These are phyloP conservation scores for Acyrthosiphon pisum DNA, from an alignment of 1,140 invertebrate species.

Conservation along the genomic window DNA sequence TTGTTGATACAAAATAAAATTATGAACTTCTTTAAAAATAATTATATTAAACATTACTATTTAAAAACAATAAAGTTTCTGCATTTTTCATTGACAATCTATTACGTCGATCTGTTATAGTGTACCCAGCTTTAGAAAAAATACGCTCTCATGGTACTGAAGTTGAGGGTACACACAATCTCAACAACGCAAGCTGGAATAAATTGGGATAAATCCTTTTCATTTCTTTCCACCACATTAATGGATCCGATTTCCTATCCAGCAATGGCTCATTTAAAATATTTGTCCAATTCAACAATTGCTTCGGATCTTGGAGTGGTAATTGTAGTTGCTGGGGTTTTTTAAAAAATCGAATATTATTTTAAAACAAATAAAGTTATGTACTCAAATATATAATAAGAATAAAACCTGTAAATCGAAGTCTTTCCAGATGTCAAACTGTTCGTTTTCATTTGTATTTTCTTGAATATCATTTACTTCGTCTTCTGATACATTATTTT, in stretches of 20 bases:
- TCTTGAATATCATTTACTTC: not conserved
- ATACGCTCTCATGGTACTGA: slow-evolving; percentile 52
- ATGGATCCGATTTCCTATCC: slow-evolving; percentile 58
- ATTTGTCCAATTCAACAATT: slow-evolving; percentile 59
- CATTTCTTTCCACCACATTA: slow-evolving; percentile 24
- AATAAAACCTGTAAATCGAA: not conserved
- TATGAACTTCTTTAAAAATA: too few species aligned
- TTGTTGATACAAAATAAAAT: too few species aligned
- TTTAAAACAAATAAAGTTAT: not conserved
- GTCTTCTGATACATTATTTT: not conserved
- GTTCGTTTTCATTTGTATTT: not conserved
- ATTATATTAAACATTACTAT: slow-evolving; percentile 22
- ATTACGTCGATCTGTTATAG: slow-evolving; percentile 45
- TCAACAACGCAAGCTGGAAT: not conserved
- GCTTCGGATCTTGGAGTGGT: slow-evolving; percentile 38
- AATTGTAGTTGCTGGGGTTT: not conserved
- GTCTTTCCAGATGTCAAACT: slow-evolving; percentile 25
- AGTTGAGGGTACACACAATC: slow-evolving; percentile 27
- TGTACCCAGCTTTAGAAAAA: slow-evolving; percentile 56
- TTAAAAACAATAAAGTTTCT: not conserved
- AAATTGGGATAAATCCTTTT: not conserved
- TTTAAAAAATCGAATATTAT: not conserved
- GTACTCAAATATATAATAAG: not conserved
- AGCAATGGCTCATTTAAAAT: slow-evolving; percentile 58
- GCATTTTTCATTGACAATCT: slow-evolving; percentile 16